phyloP scores from a whole-genome alignment of 35 echinoderm and acorn worm species.

The Ptychodera flava region DNA sequence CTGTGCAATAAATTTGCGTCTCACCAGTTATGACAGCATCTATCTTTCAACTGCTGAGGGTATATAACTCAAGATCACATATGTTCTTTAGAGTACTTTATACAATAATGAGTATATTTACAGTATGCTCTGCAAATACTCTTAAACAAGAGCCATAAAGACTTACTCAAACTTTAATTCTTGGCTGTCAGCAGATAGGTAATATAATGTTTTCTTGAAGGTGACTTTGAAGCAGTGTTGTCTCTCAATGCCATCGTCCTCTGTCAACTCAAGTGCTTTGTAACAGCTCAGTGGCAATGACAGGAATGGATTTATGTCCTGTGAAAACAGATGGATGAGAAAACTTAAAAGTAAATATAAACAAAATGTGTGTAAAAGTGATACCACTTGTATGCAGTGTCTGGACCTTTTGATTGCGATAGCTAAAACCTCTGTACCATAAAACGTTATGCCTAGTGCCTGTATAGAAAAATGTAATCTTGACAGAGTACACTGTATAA shows the following conservation, averaged over 20 bases:
- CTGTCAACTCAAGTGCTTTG: not conserved
- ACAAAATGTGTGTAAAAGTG: no score
- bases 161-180: not conserved
- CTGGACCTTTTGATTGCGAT: no score
- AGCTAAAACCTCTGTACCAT: no score
- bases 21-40: not conserved
- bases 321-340: no score
- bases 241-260: not conserved
- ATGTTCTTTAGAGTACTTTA: not conserved
- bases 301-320: not conserved
- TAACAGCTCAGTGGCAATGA: not conserved
- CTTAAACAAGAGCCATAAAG: no score
- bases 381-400: no score
- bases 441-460: no score
- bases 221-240: not conserved
- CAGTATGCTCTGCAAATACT: no score
- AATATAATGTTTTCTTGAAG: not conserved
- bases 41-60: not conserved
- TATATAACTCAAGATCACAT: not conserved
- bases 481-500: no score
- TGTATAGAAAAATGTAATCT: no score
- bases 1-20: not conserved
- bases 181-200: not conserved
- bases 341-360: no score
- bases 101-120: not conserved